Evolutionary conservation across 2,888 invertebrate genomes (phyloP), one percentile per base, ranked within the genome.

Genomic region (Luffia ferchaultella): DNA sequence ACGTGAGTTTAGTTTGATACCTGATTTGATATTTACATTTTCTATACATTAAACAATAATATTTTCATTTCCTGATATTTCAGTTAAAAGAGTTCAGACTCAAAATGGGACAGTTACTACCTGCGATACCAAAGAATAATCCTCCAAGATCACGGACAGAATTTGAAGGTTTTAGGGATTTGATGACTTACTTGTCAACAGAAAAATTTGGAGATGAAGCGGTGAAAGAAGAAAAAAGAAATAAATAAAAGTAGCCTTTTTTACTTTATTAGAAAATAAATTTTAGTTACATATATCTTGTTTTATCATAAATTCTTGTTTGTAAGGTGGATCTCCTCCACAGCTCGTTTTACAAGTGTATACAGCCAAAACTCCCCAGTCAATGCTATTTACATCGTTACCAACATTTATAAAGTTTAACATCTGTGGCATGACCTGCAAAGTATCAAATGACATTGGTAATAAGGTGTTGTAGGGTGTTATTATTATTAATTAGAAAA

Each of bases 341-440:
- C 97, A 98, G 71, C 92, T 95, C 16, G 85, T 77, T 64, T 86
- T 85, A 68, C 98, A 98, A 0, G 96, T 95, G 70, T 92, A 98
- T 18, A 98, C 74, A 46, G 88, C 88, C 48, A 98, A 70, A 16
- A 93, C 89, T 18, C 97, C 98, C 95, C 96, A 98, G 74, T 98
- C 98, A 46, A 97, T 78, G 61, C 85, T 85, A 53, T 86, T 83
- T 1, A 86, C 65, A 45, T 86, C 69, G 54, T 84, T 72, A 41
- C 91, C 89, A 54, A 91, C 85, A 54, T 89, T 83, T 18, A 94
- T 80, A 60, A 88, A 86, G 62, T 89, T 89, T 18, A 95, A 68
- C 53, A 93, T 75, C 68, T 95, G 94, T 1, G 95, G 94, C 90
- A 95, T 91, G 47, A 96, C 85, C 90, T 95, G 83, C 43, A 42